phyloP scores from a whole-genome alignment of 2,888 invertebrate species.

The Pollenia amentaria region DNA sequence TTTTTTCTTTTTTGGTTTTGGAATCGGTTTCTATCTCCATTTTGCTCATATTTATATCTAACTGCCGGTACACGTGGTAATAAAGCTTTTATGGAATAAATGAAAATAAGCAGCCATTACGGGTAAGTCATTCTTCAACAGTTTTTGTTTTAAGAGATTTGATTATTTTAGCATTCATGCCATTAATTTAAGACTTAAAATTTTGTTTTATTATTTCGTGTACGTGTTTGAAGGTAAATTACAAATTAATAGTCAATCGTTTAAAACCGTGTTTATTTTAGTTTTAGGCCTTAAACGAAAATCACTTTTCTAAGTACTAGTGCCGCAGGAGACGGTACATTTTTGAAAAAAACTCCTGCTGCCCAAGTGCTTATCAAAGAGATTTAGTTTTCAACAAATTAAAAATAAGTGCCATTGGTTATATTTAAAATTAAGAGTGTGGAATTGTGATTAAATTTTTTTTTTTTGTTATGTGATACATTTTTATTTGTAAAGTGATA shows the following conservation, averaged over 20 bases:
- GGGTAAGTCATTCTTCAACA: background rate
- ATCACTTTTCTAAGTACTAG: constrained; percentile 85
- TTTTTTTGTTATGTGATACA: no score
- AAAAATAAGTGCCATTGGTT: background rate
- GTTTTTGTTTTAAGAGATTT: background rate
- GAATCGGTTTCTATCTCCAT: background rate
- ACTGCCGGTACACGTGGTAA: background rate
- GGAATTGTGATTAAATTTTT: background rate
- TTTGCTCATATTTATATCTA: background rate
- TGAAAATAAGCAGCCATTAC: background rate
- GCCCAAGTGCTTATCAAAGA: constrained; percentile 86
- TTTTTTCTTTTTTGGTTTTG: background rate
- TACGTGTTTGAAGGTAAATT: no score
- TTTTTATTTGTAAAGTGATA: background rate
- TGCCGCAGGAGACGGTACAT: constrained; percentile 85
- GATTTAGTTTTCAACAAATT: constrained; percentile 84
- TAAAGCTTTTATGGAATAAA: background rate
- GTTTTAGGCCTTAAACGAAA: constrained; percentile 69
- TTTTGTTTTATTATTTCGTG: background rate
- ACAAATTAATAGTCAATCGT: background rate
- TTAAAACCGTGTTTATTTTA: background rate
- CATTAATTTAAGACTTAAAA: no score
- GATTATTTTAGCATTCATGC: background rate
- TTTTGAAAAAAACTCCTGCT: constrained; percentile 83
- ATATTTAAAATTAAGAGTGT: background rate